Evolutionary conservation across 92 coral and sea anemone genomes (phyloP), one percentile per base, ranked within the genome.

Genomic region (Parazoanthus atlanticus): DNA sequence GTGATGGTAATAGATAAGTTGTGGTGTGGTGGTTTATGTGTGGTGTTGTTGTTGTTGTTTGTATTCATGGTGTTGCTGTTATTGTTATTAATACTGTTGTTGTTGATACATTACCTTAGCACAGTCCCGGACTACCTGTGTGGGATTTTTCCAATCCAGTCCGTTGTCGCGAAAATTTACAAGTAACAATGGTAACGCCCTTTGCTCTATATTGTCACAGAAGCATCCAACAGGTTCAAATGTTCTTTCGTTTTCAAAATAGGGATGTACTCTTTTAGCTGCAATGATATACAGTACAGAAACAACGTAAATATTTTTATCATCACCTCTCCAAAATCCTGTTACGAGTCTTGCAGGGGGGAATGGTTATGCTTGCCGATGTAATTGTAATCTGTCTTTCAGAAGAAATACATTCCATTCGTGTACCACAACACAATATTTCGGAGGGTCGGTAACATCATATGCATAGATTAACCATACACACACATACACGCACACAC

Each of bases 211-310:
- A 11, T 21, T 54, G 84, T 80, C 84, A 6, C 15, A 5, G 32
- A 80, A 80, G 71, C 84, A 80, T 80, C 84, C 84, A 9, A 80
- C 84, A 6, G 40, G 84, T 32, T 80, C 70, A 32, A 80, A 80
- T 1, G 69, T 19, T 56, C 29, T 17, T 80, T 80, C 84, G 32
- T 80, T 31, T 66, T 80, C 84, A 80, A 80, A 80, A 21, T 79
- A 79, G 8, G 71, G 84, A 9, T 80, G 71, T 32, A 17, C 84
- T 31, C 4, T 31, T 31, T 56, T 41, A 54, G 1, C 41, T 56
- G 21, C 12, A 52, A 31, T 52, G 71, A 56, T 78, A 38, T 31
- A 78, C 52, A 75, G 11, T 23, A 25, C 46, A 34, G 16, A 33
- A 32, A 75, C 58, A 52, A 52, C 58, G 19, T 52, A 8, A 52